Conservation (phyloP, 2,888 invertebrate genomes). For the Zygaena filipendulae region DNA sequence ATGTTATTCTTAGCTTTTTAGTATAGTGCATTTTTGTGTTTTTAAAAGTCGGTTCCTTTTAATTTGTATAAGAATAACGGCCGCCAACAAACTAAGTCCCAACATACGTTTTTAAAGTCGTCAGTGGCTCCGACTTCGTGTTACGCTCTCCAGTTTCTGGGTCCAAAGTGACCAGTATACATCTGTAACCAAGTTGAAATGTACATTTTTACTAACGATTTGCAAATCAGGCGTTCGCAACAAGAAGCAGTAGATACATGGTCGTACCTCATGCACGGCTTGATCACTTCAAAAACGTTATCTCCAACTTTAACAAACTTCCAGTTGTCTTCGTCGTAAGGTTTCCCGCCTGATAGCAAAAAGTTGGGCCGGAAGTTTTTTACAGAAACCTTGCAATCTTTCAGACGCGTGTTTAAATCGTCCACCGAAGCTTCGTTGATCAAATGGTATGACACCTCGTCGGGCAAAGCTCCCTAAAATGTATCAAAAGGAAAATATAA, state of each 20-base stretch:
- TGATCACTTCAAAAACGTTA: slow-evolving; percentile 71
- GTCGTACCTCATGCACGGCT: slow-evolving; percentile 69
- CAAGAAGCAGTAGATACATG: too few relatives aligned
- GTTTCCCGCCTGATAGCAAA: slow-evolving; percentile 64
- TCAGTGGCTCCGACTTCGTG: slow-evolving; percentile 70
- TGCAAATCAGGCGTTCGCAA: too few relatives aligned
- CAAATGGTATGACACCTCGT: slow-evolving; percentile 75
- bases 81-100: too few relatives aligned
- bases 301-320: slow-evolving; percentile 76
- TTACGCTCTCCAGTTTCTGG: slow-evolving; percentile 72
- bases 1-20: too few relatives aligned
- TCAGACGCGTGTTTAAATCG: slow-evolving; percentile 72
- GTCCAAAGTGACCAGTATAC: slow-evolving; percentile 77
- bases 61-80: too few relatives aligned
- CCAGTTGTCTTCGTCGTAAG: slow-evolving; percentile 78
- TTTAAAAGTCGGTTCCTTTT: too few relatives aligned
- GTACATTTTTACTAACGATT: too few relatives aligned
- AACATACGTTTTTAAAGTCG: slow-evolving; percentile 74
- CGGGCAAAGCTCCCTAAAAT: slow-evolving; percentile 72
- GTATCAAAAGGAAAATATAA: neutral
- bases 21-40: too few relatives aligned
- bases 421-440: slow-evolving; percentile 74
- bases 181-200: too few relatives aligned
- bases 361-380: slow-evolving; percentile 78
- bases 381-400: slow-evolving; percentile 46